A percentile compares a stretch with the other conserved stretches of the same genome.
phyloP scores from a whole-genome alignment of 2,113 vertebrate genomes.

The Pelmatolapia mariae region DNA sequence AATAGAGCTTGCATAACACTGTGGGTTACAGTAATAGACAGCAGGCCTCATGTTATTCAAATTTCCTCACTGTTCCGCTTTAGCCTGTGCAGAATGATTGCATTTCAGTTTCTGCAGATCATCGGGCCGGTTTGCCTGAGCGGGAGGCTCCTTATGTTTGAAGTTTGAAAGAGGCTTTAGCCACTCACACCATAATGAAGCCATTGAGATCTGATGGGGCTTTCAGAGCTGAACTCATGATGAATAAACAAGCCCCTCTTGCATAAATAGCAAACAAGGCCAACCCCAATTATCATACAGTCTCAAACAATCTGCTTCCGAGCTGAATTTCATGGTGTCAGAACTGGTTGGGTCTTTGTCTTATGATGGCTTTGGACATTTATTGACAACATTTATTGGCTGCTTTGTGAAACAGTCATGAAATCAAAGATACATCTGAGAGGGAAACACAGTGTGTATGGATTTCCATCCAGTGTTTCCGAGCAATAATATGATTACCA shows the following conservation, averaged over 20 bases:
- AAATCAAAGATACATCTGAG: not conserved
- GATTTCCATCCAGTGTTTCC: not conserved
- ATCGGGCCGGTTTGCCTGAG: not conserved
- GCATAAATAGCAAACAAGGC: conserved; percentile 54
- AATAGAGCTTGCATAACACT: not conserved
- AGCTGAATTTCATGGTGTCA: conserved; percentile 49
- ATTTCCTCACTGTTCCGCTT: not conserved
- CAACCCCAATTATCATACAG: conserved; percentile 55
- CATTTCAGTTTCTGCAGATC: conserved; percentile 16
- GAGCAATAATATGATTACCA: not conserved
- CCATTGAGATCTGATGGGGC: conserved; percentile 51
- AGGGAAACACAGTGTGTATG: not conserved
- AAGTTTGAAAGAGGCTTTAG: conserved; percentile 67
- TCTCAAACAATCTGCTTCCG: conserved; percentile 38
- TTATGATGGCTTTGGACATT: conserved; percentile 31
- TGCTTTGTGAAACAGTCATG: not conserved
- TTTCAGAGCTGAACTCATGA: conserved; percentile 49
- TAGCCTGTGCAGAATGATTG: conserved; percentile 2
- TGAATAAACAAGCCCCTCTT: conserved; percentile 70
- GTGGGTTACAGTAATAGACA: not conserved
- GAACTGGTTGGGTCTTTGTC: conserved; percentile 29
- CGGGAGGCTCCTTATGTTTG: conserved; percentile 49
- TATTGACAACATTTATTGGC: not conserved
- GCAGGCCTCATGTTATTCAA: not conserved
- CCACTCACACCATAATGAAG: conserved; percentile 50